A percentile compares a stretch with the other conserved stretches of the same genome.
Evolutionary conservation across 2,113 vertebrate genomes (phyloP).

Genomic region (Pitta sordida): DNA sequence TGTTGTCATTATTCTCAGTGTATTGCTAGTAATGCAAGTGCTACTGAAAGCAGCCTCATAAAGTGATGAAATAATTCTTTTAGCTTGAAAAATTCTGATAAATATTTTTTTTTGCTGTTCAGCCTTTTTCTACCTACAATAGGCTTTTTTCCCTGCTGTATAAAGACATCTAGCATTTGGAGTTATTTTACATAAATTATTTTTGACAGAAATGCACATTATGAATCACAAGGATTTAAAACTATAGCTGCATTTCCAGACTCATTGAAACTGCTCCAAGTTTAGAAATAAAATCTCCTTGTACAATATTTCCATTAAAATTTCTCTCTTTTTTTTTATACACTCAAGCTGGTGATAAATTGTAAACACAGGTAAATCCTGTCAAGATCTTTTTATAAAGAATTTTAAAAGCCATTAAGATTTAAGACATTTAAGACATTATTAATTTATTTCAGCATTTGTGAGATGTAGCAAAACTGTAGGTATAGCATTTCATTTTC

Average conservation of each 20-base stretch:
- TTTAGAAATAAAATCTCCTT: background rate
- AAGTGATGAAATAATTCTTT: background rate
- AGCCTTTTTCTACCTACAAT: background rate
- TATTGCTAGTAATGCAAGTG: background rate
- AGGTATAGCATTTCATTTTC: background rate
- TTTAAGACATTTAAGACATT: background rate
- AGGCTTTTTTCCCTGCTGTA: background rate
- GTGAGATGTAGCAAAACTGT: background rate
- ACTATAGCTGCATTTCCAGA: background rate
- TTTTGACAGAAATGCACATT: background rate
- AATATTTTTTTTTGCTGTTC: background rate
- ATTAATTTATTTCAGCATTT: conserved; percentile 22
- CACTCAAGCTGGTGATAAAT: background rate
- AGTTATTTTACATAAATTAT: background rate
- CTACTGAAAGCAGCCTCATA: background rate
- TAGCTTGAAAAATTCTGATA: background rate
- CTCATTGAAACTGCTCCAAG: background rate
- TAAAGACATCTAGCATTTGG: background rate
- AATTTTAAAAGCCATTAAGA: conserved; percentile 28
- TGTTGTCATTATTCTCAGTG: background rate
- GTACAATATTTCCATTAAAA: background rate
- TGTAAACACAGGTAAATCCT: conserved; percentile 32
- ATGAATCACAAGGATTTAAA: background rate
- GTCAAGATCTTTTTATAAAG: background rate
- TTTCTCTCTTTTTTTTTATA: background rate